Evolutionary conservation across 2,888 invertebrate genomes (phyloP), one percentile per base, ranked within the genome.

Genomic region (Pyrochroa serraticornis): DNA sequence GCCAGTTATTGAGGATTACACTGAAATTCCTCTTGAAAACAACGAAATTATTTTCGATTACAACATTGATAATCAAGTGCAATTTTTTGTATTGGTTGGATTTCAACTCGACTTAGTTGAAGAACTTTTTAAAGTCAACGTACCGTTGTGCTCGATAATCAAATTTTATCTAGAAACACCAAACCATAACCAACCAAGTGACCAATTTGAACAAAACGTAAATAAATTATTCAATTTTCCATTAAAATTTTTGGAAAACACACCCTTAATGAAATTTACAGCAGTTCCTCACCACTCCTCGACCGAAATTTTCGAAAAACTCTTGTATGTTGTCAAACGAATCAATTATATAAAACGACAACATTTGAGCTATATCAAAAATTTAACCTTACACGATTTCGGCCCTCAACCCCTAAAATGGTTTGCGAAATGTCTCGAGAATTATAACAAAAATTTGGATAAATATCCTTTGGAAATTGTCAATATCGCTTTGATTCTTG

Each of bases 51-150:
- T 67, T 42, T 66, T 68, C 45, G 70, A 70, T 35, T 68, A 71
- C 43, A 65, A 70, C 35, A 60, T 71, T 33, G 66, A 64, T 35
- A 65, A 72, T 42, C 67, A 71, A 32, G 59, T 71, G 2, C 62
- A 57, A 51, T 71, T 69, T 52, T 71, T 69, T 42, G 66, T 70
- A n/a, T 59, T 74, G 31, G 57, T 57, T 14, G 74, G 71, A 3
- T 68, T 69, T 44, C 52, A 62, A 7, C 53, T 67, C 58, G 31
- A 61, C 12, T 56, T 72, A 12, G 35, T 73, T 5, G 35, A 62
- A 9, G 39, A 66, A 6, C 48, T 72, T 7, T 52, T 59, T n/a
- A 54, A 61, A 12, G 41, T 62, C 7, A 53, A 63, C 12, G 63
- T 69, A 5, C 62, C 67, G 0, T 38, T 71, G 12, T 61, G 62